Evolutionary conservation across 1,140 invertebrate genomes (phyloP), one percentile per base, ranked within the genome.

Genomic region (Apolygus lucorum): DNA sequence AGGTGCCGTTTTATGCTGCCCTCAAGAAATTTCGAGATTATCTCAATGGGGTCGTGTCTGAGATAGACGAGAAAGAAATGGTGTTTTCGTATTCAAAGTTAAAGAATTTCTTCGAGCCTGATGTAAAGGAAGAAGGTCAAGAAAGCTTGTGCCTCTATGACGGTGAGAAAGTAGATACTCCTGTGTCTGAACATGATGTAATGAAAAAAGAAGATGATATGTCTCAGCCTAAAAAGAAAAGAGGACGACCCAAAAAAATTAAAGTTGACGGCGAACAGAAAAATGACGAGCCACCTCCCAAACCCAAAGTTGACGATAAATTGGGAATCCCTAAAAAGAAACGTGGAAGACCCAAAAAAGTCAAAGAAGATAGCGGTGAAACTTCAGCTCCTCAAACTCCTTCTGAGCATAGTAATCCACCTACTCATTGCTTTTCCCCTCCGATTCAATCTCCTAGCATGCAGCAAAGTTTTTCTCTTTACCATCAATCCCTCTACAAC

Each of bases 1-100:
- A 98, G 81, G 93, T 98, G 42, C 95, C 95, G 71, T 98, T 97
- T 82, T 98, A 97, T 81, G 86, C 90, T 49, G 94, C 94, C 24
- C 81, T 98, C 22, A 95, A 95, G 77, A 96, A 96, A 79, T 92
- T 98, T 78, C 84, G 93, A 26, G 95, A 98, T 80, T 93, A 95
- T 81, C 79, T 97, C n/a, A 93, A 93, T 78, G 95, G 95, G 0
- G 81, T 88, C n/a, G 85, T 96, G 72, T 80, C 90, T 2, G 87
- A 91, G 76, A 83, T 96, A 52, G 91, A 95, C 77, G 93, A 97
- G 71, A 87, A 89, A 13, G 95, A 98, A 81, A 89, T 97, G 72
- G 88, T 93, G 13, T 98, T 98, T 80, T 89, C 86, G 1, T 90
- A 93, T 77, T 84, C 88, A 62, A 87, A 87, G 72, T 81, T 88